phyloP scores from a whole-genome alignment of 2,113 vertebrate species.

The Hemibagrus wyckioides region DNA sequence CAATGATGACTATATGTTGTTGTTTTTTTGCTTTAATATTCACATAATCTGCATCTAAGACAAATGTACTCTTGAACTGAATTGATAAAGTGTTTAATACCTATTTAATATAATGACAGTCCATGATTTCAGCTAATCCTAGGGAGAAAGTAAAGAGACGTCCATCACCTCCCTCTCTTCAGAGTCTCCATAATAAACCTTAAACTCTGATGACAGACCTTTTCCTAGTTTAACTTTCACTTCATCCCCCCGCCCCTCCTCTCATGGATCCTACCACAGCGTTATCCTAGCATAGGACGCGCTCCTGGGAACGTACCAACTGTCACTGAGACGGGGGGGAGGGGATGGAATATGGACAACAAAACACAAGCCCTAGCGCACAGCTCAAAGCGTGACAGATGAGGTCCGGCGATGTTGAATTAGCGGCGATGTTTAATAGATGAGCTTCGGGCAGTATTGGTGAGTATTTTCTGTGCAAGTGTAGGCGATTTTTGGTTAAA shows the following conservation, averaged over 20 bases:
- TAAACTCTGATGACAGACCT: neutral
- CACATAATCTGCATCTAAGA: neutral
- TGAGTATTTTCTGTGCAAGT: slow-evolving; percentile 5
- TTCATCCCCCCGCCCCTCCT: neutral
- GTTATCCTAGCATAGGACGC: neutral
- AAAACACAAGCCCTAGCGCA: slow-evolving; percentile 45
- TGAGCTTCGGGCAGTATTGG: slow-evolving; percentile 11
- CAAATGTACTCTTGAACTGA: neutral
- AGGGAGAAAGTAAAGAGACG: neutral
- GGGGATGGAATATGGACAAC: slow-evolving; percentile 29
- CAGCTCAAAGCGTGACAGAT: slow-evolving; percentile 44
- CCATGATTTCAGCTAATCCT: neutral
- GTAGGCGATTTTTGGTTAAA: neutral
- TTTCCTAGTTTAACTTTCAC: slow-evolving; percentile 11
- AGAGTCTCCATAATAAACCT: neutral
- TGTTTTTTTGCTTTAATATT: neutral
- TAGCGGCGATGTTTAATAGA: neutral
- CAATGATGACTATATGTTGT: neutral
- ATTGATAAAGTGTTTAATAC: too few relatives aligned
- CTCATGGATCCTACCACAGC: slow-evolving; percentile 10
- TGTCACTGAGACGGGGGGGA: slow-evolving; percentile 38
- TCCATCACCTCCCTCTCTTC: neutral
- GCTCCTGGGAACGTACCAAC: slow-evolving; percentile 56
- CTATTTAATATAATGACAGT: too few relatives aligned
- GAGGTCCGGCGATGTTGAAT: slow-evolving; percentile 3